These are phyloP conservation scores for Conus ventricosus DNA, from an alignment of 1,140 invertebrate genomes.

Conservation along the genomic window DNA sequence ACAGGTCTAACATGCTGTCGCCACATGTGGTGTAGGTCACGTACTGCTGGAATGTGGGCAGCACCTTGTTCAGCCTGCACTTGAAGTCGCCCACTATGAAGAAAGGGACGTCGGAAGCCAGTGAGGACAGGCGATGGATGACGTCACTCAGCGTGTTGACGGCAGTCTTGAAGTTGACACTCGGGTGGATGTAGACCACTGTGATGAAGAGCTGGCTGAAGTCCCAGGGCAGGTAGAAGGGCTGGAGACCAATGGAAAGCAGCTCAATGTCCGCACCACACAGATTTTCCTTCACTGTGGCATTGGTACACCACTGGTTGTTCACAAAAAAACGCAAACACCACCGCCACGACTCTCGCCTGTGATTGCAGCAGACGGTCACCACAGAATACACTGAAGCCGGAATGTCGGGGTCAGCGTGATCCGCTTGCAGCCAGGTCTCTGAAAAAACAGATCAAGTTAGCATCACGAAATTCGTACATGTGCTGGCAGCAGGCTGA, in stretches of 20 bases:
- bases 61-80: slow-evolving; percentile 16
- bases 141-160: neutral
- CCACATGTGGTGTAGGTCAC: slow-evolving; percentile 12
- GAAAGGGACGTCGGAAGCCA: neutral
- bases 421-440: neutral
- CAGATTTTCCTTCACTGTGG: neutral
- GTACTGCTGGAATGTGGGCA: neutral
- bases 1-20: slow-evolving; percentile 6
- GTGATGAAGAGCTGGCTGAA: neutral
- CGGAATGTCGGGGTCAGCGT: neutral
- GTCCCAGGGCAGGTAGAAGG: slow-evolving; percentile 9
- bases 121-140: neutral
- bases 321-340: neutral
- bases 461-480: slow-evolving; percentile 10
- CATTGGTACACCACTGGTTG: slow-evolving; percentile 3
- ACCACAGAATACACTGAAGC: neutral
- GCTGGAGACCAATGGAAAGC: neutral
- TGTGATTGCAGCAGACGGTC: neutral
- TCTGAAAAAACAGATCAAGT: neutral
- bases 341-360: slow-evolving; percentile 12
- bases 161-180: neutral
- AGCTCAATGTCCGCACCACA: neutral
- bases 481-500: neutral
- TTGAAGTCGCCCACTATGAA: neutral
- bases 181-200: slow-evolving; percentile 13